Evolutionary conservation across 2,797 vertebrate genomes (phyloP).

Genomic region (Phaenicophaeus curvirostris): DNA sequence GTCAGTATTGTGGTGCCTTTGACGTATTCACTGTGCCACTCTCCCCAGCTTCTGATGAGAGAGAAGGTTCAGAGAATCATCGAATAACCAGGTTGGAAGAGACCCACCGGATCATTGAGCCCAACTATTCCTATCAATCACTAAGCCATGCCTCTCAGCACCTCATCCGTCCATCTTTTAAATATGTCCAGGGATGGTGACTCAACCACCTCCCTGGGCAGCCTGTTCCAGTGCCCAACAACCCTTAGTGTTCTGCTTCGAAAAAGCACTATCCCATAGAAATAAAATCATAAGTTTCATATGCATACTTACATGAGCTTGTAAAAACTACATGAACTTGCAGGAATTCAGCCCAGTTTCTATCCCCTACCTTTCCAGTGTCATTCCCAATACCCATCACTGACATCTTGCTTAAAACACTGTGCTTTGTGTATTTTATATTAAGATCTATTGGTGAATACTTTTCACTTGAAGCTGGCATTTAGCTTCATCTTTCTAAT

Average conservation of each 20-base stretch:
- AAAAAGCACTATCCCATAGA: background rate
- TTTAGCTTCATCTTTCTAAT: background rate
- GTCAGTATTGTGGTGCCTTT: background rate
- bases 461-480: background rate
- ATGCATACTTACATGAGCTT: background rate
- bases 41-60: background rate
- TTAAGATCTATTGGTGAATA: background rate
- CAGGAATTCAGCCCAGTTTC: background rate
- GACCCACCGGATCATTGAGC: too few relatives aligned
- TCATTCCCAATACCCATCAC: background rate
- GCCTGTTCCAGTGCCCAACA: too few relatives aligned
- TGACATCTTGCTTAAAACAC: background rate
- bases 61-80: background rate
- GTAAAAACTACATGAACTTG: background rate
- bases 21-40: background rate
- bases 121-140: too few relatives aligned
- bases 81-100: too few relatives aligned
- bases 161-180: too few relatives aligned
- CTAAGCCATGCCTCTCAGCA: too few relatives aligned
- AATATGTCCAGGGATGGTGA: too few relatives aligned
- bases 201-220: too few relatives aligned
- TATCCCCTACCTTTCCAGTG: background rate
- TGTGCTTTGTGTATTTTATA: fast-evolving
- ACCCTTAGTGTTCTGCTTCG: background rate
- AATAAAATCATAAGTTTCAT: background rate